Evolutionary conservation across 2,113 vertebrate species (phyloP).

Genomic region (Saccopteryx bilineata): DNA sequence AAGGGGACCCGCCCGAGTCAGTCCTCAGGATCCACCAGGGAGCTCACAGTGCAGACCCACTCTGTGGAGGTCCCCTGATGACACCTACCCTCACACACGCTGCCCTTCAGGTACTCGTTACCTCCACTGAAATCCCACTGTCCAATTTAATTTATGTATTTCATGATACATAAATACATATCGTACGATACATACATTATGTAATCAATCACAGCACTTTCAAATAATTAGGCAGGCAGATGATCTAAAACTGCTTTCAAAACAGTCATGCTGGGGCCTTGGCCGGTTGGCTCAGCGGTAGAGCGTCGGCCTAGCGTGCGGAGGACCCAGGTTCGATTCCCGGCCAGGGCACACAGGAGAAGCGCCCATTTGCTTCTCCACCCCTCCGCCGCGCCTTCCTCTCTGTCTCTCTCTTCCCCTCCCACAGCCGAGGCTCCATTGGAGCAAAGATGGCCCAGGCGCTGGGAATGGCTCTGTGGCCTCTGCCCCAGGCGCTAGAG

Average conservation of each 20-base stretch:
- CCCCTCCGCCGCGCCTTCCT: too few relatives aligned
- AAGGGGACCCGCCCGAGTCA: not conserved
- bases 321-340: too few relatives aligned
- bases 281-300: too few relatives aligned
- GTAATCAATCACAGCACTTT: not conserved
- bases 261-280: too few relatives aligned
- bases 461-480: too few relatives aligned
- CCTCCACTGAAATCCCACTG: not conserved
- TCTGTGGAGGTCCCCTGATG: rapidly evolving
- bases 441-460: too few relatives aligned
- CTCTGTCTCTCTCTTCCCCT: too few relatives aligned
- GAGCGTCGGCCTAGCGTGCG: too few relatives aligned
- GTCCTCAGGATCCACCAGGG: not conserved
- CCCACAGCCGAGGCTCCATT: too few relatives aligned
- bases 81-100: not conserved
- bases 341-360: too few relatives aligned
- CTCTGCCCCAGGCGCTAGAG: too few relatives aligned
- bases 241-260: not conserved
- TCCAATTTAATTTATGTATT: not conserved
- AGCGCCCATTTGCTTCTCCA: too few relatives aligned
- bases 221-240: not conserved
- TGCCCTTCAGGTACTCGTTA: not conserved
- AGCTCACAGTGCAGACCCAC: not conserved
- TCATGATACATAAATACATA: not conserved
- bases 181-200: not conserved